Evolutionary conservation across 2,888 invertebrate genomes (phyloP).

Genomic region (Orthonevra nobilis): DNA sequence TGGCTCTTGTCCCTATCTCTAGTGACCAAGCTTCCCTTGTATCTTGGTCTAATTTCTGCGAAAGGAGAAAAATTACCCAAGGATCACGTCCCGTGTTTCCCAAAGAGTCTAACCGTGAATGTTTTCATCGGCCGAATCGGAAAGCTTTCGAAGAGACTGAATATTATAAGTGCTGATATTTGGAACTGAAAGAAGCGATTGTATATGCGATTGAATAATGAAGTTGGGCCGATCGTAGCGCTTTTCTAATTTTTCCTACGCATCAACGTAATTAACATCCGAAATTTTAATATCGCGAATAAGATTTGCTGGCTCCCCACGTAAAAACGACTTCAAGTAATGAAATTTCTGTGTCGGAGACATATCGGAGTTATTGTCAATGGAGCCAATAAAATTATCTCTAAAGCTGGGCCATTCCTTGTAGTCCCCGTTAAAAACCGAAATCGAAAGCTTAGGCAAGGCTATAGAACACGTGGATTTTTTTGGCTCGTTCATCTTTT

Average conservation of each 20-base stretch:
- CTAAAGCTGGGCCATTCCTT: conserved; percentile 61
- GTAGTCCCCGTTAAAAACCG: conserved; percentile 46
- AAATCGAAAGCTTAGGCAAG: conserved; percentile 46
- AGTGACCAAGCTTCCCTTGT: conserved; percentile 29
- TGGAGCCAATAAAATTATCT: conserved; percentile 53
- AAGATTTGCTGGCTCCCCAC: conserved; percentile 38
- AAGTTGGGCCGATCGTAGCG: conserved; percentile 50
- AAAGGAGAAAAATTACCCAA: conserved; percentile 21
- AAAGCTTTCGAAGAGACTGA: conserved; percentile 1
- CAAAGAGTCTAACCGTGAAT: not conserved
- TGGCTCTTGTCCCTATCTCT: not conserved
- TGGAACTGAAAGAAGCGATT: conserved; percentile 27
- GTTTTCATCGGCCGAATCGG: conserved; percentile 13
- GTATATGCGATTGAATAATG: conserved; percentile 52
- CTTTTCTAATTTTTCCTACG: conserved; percentile 50
- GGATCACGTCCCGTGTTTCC: conserved; percentile 8
- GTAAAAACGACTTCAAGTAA: conserved; percentile 51
- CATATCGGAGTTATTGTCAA: conserved; percentile 32
- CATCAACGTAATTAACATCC: conserved; percentile 38
- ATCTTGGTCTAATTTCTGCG: conserved; percentile 11
- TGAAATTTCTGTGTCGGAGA: conserved; percentile 57
- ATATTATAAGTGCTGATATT: not conserved
- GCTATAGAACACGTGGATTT: not conserved
- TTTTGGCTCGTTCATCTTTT: not conserved
- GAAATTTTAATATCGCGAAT: conserved; percentile 46